A percentile compares a stretch with the other conserved stretches of the same genome.
phyloP scores from a whole-genome alignment of 92 coral and sea anemone species.

The Epizoanthus rinbou region DNA sequence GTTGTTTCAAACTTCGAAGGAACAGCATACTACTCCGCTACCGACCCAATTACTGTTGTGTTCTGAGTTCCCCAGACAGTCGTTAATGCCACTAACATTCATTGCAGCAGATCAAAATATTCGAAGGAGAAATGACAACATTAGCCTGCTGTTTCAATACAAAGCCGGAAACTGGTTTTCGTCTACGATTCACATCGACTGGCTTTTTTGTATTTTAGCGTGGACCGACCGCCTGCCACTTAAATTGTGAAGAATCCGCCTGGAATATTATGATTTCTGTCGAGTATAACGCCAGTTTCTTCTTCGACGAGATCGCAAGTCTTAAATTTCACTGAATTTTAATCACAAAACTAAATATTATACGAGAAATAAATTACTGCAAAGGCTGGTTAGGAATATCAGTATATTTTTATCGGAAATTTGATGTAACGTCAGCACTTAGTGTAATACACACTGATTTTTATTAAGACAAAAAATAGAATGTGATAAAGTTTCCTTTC shows the following conservation, averaged over 20 bases:
- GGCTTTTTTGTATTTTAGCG: not conserved
- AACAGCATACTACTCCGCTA: not conserved
- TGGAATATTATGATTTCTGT: too few relatives aligned
- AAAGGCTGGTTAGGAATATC: not conserved
- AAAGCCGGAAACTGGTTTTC: conserved; percentile 11
- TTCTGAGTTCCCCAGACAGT: not conserved
- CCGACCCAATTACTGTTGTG: not conserved
- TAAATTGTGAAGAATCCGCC: not conserved
- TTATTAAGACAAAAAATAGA: not conserved
- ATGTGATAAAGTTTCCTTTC: not conserved
- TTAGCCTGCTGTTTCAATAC: conserved; percentile 35
- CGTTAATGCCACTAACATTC: not conserved
- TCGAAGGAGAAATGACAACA: conserved; percentile 20
- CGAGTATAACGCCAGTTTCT: too few relatives aligned
- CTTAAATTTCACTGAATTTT: too few relatives aligned
- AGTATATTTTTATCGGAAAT: not conserved
- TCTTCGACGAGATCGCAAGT: too few relatives aligned
- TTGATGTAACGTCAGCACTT: not conserved
- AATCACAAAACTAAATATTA: too few relatives aligned
- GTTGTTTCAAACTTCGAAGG: not conserved
- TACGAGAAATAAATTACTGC: too few relatives aligned
- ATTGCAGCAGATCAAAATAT: conserved; percentile 4
- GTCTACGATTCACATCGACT: not conserved
- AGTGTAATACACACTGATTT: not conserved
- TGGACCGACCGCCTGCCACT: too few relatives aligned